Conservation (phyloP, 2,888 invertebrate genomes). For the Petrolisthes manimaculis region DNA sequence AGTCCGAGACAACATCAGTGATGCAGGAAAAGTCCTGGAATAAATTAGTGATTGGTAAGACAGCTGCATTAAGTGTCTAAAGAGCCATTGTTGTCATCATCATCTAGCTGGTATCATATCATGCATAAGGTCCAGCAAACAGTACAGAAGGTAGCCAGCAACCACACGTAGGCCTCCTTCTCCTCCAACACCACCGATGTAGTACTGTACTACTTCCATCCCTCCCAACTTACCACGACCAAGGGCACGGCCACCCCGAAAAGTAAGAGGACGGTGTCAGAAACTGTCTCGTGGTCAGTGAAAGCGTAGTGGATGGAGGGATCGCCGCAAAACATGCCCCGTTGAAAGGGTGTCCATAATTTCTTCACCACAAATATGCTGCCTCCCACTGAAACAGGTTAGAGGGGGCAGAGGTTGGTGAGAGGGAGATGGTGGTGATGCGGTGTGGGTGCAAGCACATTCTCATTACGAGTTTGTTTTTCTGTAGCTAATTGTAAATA, state of each 20-base stretch:
- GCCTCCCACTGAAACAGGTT: constrained; percentile 52
- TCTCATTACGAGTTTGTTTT: not conserved
- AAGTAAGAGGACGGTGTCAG: constrained; percentile 52
- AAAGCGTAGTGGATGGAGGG: constrained; percentile 52
- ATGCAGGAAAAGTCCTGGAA: too few species aligned
- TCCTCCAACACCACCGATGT: not conserved
- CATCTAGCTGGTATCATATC: not conserved
- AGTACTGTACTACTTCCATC: too few species aligned
- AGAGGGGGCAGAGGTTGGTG: constrained; percentile 26
- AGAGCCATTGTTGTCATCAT: too few species aligned
- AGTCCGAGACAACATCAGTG: too few species aligned
- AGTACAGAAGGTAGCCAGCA: not conserved
- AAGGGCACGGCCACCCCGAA: constrained; percentile 58
- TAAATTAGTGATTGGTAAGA: too few species aligned
- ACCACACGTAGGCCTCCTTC: constrained; percentile 8
- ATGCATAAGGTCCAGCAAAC: not conserved
- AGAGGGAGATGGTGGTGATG: not conserved
- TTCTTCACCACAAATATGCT: constrained; percentile 62
- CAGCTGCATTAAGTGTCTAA: too few species aligned
- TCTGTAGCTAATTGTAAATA: not conserved
- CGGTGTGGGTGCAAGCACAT: not conserved
- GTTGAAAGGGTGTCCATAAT: constrained; percentile 55
- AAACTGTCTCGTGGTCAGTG: constrained; percentile 50
- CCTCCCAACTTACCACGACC: constrained; percentile 61
- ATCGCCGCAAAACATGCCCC: constrained; percentile 59